Base-by-base conservation (phyloP, 2,797 vertebrate genomes). In the Lepus townsendii region DNA sequence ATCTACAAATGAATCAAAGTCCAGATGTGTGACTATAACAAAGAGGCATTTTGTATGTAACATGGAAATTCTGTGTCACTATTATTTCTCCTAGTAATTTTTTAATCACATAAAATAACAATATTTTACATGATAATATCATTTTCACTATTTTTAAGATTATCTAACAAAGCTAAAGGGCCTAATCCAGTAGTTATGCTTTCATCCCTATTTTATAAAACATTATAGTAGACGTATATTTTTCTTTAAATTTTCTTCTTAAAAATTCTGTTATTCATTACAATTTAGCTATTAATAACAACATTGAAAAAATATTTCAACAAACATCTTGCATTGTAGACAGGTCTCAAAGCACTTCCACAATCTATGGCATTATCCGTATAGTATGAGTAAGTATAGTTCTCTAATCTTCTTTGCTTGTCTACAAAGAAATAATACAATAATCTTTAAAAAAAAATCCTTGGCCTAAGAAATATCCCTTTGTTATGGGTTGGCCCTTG, bases 101-200 rank as follows among this genome's bases (percentile, higher is more conserved):
- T 96, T 92, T 35, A 77, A 84, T 82, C 75, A 26, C 14, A 85
- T 79, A 82, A 84, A 93, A 71, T 60, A 38, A 35, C 42, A 60
- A 24, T 60, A 20, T 78, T 95, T 93, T 96, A 3, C 30, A 73
- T 7, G n/a, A 83, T 69, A 77, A 17, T 75, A 47, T 72, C 35
- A 72, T 83, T 96, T 92, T 92, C 50, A 35, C 24, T 88, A 71
- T 47, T 83, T 89, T 79, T 82, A 83, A 75, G 35, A 79, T 78
- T 54, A 73, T 83, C 66, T 88, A 5, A 5, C 62, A 92, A 83
- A 92, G 22, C 69, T 60, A 88, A 89, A 50, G 24, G 3, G 17
- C 20, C 30, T 85, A 80, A 87, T 62, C 19, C 27, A 77, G 54
- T 32, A 93, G 63, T 52, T 75, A 19, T 52, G 62, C 13, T 38